Percentiles rank a stretch among this genome's conserved stretches.
These are phyloP conservation scores for Aegithalos caudatus DNA, from an alignment of 2,113 vertebrate genomes.

Conservation along the genomic window DNA sequence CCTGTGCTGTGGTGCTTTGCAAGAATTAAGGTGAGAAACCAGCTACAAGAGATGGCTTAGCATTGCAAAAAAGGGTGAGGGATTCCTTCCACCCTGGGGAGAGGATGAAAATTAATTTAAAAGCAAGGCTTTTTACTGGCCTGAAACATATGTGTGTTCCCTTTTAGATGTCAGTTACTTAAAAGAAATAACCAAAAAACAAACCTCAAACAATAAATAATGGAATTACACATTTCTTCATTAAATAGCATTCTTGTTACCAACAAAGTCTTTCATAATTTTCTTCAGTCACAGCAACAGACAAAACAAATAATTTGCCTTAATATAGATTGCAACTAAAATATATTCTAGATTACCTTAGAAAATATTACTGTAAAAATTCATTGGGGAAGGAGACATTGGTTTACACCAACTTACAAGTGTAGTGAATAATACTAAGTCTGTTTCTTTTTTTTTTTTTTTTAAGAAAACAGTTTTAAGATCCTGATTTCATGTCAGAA, in stretches of 20 bases:
- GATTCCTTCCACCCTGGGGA: background rate
- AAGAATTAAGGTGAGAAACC: background rate
- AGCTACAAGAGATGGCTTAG: background rate
- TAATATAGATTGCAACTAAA: slow-evolving; percentile 66
- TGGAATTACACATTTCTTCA: slow-evolving; percentile 74
- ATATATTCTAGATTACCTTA: slow-evolving; percentile 65
- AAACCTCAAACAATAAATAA: slow-evolving; percentile 79
- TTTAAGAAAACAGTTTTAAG: background rate
- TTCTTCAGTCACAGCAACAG: slow-evolving; percentile 70
- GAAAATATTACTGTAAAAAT: slow-evolving; percentile 66
- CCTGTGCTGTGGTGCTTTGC: background rate
- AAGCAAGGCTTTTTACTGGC: slow-evolving; percentile 41
- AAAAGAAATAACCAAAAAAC: slow-evolving; percentile 48
- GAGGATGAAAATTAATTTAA: background rate
- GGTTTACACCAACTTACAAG: slow-evolving; percentile 28
- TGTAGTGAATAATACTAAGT: background rate
- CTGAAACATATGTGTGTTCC: slow-evolving; percentile 33
- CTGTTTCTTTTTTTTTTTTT: background rate
- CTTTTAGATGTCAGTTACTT: slow-evolving; percentile 56
- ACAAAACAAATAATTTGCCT: slow-evolving; percentile 71
- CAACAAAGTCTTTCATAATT: slow-evolving; percentile 68
- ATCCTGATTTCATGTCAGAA: background rate
- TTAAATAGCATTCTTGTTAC: slow-evolving; percentile 75
- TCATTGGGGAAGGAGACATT: slow-evolving; percentile 22
- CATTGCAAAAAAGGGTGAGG: background rate